phyloP scores from a whole-genome alignment of 92 coral and sea anemone genomes.

The Meandrina meandrites region DNA sequence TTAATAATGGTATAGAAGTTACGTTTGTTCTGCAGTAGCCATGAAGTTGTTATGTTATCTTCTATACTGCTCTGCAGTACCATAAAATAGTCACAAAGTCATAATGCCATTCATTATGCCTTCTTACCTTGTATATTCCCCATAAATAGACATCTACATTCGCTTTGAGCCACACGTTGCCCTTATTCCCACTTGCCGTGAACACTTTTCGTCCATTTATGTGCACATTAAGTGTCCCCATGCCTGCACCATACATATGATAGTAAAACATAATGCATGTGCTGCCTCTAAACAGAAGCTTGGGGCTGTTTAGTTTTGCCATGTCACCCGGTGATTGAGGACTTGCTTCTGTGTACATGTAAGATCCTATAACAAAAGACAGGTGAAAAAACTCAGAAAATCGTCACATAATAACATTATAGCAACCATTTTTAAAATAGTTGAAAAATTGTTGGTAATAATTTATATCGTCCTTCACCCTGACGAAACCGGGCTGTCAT shows the following conservation, averaged over 20 bases:
- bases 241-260: slow-evolving; percentile 47
- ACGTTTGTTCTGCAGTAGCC: too few relatives aligned
- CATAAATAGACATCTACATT: not conserved
- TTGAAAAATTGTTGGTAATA: too few relatives aligned
- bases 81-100: too few relatives aligned
- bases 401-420: too few relatives aligned
- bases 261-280: slow-evolving; percentile 49
- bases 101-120: too few relatives aligned
- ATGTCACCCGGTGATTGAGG: slow-evolving; percentile 36
- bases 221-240: slow-evolving; percentile 31
- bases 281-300: not conserved
- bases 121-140: slow-evolving; percentile 9
- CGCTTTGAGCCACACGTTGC: slow-evolving; percentile 15
- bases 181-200: slow-evolving; percentile 24
- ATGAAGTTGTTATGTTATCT: too few relatives aligned
- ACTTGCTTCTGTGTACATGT: slow-evolving; percentile 45
- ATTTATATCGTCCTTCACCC: too few relatives aligned
- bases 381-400: too few relatives aligned
- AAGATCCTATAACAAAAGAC: slow-evolving; percentile 28
- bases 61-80: too few relatives aligned
- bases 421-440: too few relatives aligned
- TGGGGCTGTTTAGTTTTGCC: slow-evolving; percentile 34
- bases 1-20: too few relatives aligned
- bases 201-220: not conserved
- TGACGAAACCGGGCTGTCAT: too few relatives aligned